Conservation (phyloP, 1,140 invertebrate genomes). For the Colletes latitarsis region DNA sequence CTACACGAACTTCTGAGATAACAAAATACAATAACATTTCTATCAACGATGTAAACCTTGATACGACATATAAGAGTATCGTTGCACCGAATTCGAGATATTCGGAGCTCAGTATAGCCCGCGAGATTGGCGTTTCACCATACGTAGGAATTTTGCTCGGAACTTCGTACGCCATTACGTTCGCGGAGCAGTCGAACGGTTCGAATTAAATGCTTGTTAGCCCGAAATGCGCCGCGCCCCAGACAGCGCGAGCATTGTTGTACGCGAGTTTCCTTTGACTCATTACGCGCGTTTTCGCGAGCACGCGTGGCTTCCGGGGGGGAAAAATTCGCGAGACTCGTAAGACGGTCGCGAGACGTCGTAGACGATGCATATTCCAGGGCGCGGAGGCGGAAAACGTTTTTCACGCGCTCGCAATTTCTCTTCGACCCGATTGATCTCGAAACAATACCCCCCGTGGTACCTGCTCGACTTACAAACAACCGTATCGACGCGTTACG, state of each 20-base stretch:
- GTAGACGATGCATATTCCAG: constrained; percentile 20
- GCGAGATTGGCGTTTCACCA: too few relatives aligned
- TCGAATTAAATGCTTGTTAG: constrained; percentile 24
- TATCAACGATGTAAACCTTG: too few relatives aligned
- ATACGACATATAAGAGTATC: too few relatives aligned
- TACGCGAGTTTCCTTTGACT: background rate
- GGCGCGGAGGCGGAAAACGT: background rate
- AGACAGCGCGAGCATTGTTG: background rate
- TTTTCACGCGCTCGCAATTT: constrained; percentile 28
- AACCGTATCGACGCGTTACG: constrained; percentile 18
- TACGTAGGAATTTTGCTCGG: background rate
- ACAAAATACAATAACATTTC: too few relatives aligned
- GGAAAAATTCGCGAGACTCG: background rate
- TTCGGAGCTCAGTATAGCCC: too few relatives aligned
- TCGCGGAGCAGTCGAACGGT: background rate
- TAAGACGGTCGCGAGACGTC: background rate
- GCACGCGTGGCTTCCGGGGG: background rate
- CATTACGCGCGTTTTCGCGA: constrained; percentile 6
- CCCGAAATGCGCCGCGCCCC: background rate
- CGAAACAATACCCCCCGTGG: constrained; percentile 1
- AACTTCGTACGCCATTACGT: background rate
- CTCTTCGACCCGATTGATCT: constrained; percentile 17
- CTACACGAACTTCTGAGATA: too few relatives aligned
- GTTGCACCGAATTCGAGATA: too few relatives aligned
- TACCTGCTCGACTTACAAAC: constrained; percentile 35